phyloP scores from a whole-genome alignment of 1,140 invertebrate species.

The Drosophila prosaltans region DNA sequence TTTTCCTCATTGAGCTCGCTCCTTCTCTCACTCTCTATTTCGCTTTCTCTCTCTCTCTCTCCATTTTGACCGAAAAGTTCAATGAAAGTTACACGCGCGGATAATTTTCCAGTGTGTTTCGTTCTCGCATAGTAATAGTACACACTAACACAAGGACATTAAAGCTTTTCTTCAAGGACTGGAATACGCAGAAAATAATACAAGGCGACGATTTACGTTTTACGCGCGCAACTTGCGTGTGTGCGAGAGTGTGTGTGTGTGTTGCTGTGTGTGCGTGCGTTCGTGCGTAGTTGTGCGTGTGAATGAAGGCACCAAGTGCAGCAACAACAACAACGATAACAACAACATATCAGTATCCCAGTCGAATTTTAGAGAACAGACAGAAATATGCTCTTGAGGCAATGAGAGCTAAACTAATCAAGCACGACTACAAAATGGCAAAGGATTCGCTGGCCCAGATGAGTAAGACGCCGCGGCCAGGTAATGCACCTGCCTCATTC shows the following conservation, averaged over 20 bases:
- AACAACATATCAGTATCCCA: slow-evolving; percentile 50
- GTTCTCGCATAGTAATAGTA: slow-evolving; percentile 57
- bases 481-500: slow-evolving; percentile 33
- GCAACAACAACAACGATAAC: slow-evolving; percentile 32
- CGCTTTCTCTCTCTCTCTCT: slow-evolving; percentile 14
- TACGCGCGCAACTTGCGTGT: slow-evolving; percentile 74
- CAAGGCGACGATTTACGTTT: slow-evolving; percentile 70
- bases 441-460: slow-evolving; percentile 31
- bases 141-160: slow-evolving; percentile 69
- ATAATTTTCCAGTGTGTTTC: slow-evolving; percentile 65
- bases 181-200: slow-evolving; percentile 60
- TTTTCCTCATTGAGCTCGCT: slow-evolving; percentile 27
- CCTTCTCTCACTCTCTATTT: slow-evolving; percentile 27
- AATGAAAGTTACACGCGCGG: slow-evolving; percentile 69
- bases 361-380: slow-evolving; percentile 4
- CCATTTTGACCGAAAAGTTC: slow-evolving; percentile 45
- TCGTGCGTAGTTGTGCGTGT: slow-evolving; percentile 40
- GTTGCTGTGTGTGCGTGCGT: slow-evolving; percentile 19
- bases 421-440: slow-evolving; percentile 50
- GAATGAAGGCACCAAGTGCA: slow-evolving; percentile 75
- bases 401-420: slow-evolving; percentile 55
- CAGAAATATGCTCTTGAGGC: slow-evolving; percentile 49
- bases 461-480: slow-evolving; percentile 31
- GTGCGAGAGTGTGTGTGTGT: slow-evolving; percentile 33
- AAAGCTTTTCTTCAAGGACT: slow-evolving; percentile 75